These are phyloP conservation scores for Rhinopithecus roxellana DNA, from an alignment of 2,113 vertebrate genomes.

Conservation along the genomic window DNA sequence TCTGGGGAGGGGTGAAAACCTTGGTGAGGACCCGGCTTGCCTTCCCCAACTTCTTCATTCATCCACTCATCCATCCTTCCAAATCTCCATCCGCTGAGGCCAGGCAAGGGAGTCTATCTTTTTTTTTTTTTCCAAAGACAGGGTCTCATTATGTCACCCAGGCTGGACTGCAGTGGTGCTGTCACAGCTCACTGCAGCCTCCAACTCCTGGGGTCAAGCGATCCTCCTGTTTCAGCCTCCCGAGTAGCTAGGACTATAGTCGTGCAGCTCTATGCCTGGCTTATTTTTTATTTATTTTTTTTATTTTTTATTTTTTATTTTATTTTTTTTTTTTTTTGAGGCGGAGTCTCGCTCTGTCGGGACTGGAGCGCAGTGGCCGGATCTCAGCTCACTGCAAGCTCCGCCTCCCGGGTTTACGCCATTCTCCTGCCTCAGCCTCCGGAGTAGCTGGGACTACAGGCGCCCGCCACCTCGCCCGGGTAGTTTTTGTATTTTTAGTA, in stretches of 20 bases:
- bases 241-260: not conserved
- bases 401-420: too few relatives aligned
- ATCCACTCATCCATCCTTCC: not conserved
- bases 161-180: not conserved
- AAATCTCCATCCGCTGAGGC: not conserved
- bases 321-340: too few relatives aligned
- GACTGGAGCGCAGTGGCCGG: too few relatives aligned
- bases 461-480: too few relatives aligned
- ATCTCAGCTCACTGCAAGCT: too few relatives aligned
- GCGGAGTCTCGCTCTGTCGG: too few relatives aligned
- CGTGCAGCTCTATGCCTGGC: too few relatives aligned
- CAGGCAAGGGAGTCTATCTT: fast-evolving
- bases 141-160: not conserved
- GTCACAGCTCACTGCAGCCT: not conserved
- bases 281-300: too few relatives aligned
- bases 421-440: too few relatives aligned
- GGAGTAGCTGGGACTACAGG: too few relatives aligned
- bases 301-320: too few relatives aligned
- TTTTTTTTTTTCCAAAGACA: not conserved
- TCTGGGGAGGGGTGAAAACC: conserved; percentile 75
- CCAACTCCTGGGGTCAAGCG: not conserved
- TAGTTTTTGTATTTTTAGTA: too few relatives aligned
- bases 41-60: not conserved
- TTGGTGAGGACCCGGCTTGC: not conserved
- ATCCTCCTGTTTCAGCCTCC: not conserved